phyloP scores from a whole-genome alignment of 2,797 vertebrate genomes.

The Hydrophis major region DNA sequence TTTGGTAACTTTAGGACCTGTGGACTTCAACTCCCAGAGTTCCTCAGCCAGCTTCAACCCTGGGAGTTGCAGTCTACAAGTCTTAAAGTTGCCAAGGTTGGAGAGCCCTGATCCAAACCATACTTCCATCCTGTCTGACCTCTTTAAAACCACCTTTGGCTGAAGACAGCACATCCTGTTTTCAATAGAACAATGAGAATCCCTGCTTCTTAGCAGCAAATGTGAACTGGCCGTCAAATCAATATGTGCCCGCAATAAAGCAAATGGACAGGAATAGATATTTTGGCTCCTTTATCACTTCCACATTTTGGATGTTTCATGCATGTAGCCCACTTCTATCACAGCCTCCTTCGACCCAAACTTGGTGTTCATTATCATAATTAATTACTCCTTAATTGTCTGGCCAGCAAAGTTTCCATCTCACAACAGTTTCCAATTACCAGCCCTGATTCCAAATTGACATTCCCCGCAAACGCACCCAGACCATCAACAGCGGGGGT shows the following conservation, averaged over 20 bases:
- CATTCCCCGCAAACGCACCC: neutral
- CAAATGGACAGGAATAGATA: neutral
- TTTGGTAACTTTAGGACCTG: too few relatives aligned
- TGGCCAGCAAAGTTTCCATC: slow-evolving; percentile 15
- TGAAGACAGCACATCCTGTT: neutral
- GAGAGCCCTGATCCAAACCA: too few relatives aligned
- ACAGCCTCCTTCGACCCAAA: neutral
- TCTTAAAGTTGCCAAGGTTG: too few relatives aligned
- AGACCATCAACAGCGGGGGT: slow-evolving; percentile 4
- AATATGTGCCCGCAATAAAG: neutral
- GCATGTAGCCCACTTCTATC: neutral
- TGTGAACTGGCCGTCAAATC: neutral
- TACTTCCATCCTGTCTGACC: too few relatives aligned
- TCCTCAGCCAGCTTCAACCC: too few relatives aligned
- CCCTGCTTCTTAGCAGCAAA: neutral
- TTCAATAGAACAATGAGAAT: neutral
- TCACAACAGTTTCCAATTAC: slow-evolving; percentile 39
- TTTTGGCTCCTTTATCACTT: neutral
- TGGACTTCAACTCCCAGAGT: too few relatives aligned
- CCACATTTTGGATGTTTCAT: neutral
- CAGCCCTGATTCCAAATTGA: neutral
- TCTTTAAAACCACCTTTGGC: neutral
- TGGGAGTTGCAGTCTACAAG: too few relatives aligned
- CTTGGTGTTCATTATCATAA: neutral
- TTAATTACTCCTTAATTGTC: slow-evolving; percentile 31